Base-by-base conservation (phyloP, 2,113 vertebrate species). In the Bungarus multicinctus region DNA sequence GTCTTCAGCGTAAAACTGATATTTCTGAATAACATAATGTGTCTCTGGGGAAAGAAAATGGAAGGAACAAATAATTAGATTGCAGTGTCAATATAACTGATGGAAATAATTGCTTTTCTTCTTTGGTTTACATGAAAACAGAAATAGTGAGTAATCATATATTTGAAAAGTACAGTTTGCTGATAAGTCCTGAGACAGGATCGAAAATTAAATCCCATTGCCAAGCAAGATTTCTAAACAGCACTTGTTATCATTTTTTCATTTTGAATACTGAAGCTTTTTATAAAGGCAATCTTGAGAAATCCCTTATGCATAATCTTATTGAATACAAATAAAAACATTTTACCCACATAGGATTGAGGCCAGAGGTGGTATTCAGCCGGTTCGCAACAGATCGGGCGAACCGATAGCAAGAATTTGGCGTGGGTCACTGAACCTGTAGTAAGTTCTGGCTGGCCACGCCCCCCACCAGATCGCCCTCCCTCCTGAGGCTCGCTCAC, bases 21-120 rank as follows among this genome's bases (percentile, higher is more conserved):
- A 85, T 39, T 81, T 91, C 5, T 14, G 12, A 85, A 91, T 43
- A 53, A 23, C 64, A 25, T n/a, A 85, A 85, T 85, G n/a, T 91
- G 90, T 39, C 50, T 54, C 69, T 91, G n/a, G 64, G 25, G 69
- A 91, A 54, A 91, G 90, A 87, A 91, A 52, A 87, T 64, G 85
- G 43, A 91, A 14, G 45, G 54, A 91, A 60, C 53, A 39, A 85
- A 90, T 69, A 91, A 22, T 85, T 52, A 55, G 27, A 85, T 18
- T 91, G 69, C 53, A 81, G 23, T 57, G 39, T 91, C 81, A 57
- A 43, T 86, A 85, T 87, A 85, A 60, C 27, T 58, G 54, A 60
- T 60, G 30, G 43, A 87, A 91, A 54, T 91, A 90, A 91, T 91
- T 87, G 52, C 23, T 87, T 91, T 87, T 22, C 43, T 47, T 87